Conservation (phyloP, 2,113 vertebrate genomes). For the Pelmatolapia mariae region DNA sequence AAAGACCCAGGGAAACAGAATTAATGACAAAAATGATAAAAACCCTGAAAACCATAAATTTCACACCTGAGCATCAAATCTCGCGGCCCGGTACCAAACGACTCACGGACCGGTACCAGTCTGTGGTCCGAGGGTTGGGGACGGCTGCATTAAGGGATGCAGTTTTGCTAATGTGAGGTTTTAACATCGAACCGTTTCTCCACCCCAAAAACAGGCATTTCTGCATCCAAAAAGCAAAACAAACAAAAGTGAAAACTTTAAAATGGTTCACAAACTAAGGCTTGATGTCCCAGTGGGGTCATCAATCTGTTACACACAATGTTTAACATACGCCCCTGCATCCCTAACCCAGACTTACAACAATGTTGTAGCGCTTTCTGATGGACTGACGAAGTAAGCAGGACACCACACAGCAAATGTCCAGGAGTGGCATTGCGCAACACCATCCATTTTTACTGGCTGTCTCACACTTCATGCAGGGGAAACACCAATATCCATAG, state of each 20-base stretch:
- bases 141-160: neutral
- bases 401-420: neutral
- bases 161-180: neutral
- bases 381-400: neutral
- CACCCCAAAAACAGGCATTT: neutral
- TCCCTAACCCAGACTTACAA: neutral
- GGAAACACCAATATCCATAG: neutral
- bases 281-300: neutral
- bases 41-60: neutral
- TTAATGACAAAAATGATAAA: neutral
- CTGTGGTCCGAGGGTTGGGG: neutral
- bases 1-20: neutral
- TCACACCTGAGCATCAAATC: neutral
- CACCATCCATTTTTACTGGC: neutral
- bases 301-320: neutral
- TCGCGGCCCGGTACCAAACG: fast-evolving
- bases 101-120: fast-evolving
- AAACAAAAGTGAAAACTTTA: neutral
- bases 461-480: neutral
- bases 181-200: neutral
- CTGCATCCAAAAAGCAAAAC: neutral
- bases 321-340: neutral
- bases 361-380: neutral
- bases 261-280: neutral
- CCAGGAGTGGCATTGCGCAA: neutral